Evolutionary conservation across 2,797 vertebrate species (phyloP), one percentile per base, ranked within the genome.

Genomic region (Orientallactaga sibirica): DNA sequence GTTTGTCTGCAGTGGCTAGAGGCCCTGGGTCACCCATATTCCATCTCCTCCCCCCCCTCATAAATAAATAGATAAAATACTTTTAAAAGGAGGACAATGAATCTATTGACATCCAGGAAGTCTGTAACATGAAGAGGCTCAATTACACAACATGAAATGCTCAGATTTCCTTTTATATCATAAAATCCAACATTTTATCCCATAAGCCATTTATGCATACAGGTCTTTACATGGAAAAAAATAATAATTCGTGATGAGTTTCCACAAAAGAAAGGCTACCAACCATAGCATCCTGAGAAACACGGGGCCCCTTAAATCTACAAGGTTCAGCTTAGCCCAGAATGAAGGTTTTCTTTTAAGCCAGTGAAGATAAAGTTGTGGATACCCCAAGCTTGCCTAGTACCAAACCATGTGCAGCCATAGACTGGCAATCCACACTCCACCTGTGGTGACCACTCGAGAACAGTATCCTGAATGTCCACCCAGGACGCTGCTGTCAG

Each of bases 101-200:
- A 82, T 73, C n/a, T 70, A 67, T 78, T 79, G 68, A 75, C 20
- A 94, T 12, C 58, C 33, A 85, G n/a, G 24, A 92, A 71, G 70
- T 86, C 33, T 80, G 27, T 66, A 84, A 78, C 66, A 55, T 52
- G 48, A 33, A 71, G 81, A 88, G 55, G 37, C n/a, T 78, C n/a
- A 76, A 20, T 10, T 83, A 89, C 6, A 80, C 10, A 55, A 27
- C 20, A 22, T 20, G 86, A 80, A 48, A 29, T 71, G 43, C 24
- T 92, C 74, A 55, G 25, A 89, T 92, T 89, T 88, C 68, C 64
- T 94, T 93, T 29, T 64, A 19, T 64, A 88, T 79, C 37, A 85
- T 75, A 43, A 74, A 84, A 84, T 79, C 84, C 37, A 88, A 43
- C 43, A 37, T n/a, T 84, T 95, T 83, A 92, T 79, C 6, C 22